Percentiles rank a stretch among this genome's conserved stretches.
phyloP scores from a whole-genome alignment of 1,140 invertebrate genomes.

The Neomicropteryx cornuta region DNA sequence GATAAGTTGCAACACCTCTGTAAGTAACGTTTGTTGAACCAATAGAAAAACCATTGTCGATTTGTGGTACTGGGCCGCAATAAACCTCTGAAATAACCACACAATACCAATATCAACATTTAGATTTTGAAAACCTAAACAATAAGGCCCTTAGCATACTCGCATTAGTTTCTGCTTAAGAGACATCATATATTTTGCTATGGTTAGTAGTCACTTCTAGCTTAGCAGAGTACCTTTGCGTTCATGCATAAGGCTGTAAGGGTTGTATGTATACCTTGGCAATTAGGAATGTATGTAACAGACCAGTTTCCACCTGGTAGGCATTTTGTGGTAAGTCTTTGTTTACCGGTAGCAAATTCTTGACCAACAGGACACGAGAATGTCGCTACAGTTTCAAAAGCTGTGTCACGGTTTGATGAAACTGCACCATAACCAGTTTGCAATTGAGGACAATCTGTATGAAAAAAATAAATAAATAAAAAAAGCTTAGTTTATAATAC shows the following conservation, averaged over 20 bases:
- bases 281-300: constrained; percentile 82
- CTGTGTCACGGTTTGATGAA: constrained; percentile 82
- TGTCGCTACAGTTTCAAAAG: constrained; percentile 80
- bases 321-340: constrained; percentile 75
- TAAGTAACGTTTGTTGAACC: constrained; percentile 92
- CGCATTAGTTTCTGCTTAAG: no score
- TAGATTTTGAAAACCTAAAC: no score
- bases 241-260: no score
- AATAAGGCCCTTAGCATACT: no score
- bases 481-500: constrained; percentile 3
- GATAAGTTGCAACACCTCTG: constrained; percentile 83
- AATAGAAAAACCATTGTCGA: constrained; percentile 94
- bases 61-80: constrained; percentile 94
- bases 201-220: no score
- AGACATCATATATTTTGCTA: no score
- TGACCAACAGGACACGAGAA: constrained; percentile 89
- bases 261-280: constrained; percentile 80
- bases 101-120: no score
- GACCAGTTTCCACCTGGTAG: constrained; percentile 88
- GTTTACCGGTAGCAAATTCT: constrained; percentile 86
- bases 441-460: constrained; percentile 77
- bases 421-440: constrained; percentile 76
- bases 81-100: constrained; percentile 76
- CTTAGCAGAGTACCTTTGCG: no score
- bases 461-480: constrained; percentile 9